These are phyloP conservation scores for Ailurus styani DNA, from an alignment of 2,113 vertebrate genomes.

Conservation along the genomic window DNA sequence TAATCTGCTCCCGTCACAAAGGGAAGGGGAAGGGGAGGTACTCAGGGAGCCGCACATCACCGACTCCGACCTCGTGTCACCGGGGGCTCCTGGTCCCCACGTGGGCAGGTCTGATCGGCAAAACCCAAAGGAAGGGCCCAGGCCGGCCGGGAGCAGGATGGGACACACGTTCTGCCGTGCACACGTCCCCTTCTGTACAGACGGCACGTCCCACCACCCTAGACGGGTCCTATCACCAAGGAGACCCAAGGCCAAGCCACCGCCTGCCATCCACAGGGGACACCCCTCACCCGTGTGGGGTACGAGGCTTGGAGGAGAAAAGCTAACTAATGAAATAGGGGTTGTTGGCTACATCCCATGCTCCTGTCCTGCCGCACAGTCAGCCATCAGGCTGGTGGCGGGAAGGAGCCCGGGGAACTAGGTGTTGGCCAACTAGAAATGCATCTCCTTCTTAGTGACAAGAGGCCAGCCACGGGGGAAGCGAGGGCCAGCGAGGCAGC, in stretches of 20 bases:
- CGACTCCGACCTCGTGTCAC: not conserved
- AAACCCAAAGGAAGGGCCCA: not conserved
- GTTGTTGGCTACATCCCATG: not conserved
- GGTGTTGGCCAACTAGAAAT: fast-evolving
- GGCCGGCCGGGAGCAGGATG: not conserved
- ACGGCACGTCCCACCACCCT: not conserved
- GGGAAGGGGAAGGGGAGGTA: not conserved
- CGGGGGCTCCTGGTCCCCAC: fast-evolving
- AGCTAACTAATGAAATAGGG: not conserved
- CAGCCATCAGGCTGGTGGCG: not conserved
- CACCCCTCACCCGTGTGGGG: not conserved
- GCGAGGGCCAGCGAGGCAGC: not conserved
- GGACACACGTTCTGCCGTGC: fast-evolving
- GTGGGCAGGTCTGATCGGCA: not conserved
- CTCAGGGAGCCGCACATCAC: not conserved
- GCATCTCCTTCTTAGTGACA: not conserved
- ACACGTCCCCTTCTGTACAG: fast-evolving
- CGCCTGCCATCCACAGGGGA: too few species aligned
- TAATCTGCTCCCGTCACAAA: not conserved
- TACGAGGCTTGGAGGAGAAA: fast-evolving
- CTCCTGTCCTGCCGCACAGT: not conserved
- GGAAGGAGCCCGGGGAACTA: not conserved
- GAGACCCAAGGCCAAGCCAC: too few species aligned
- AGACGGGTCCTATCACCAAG: fast-evolving
- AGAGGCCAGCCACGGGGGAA: fast-evolving